phyloP scores from a whole-genome alignment of 2,113 vertebrate species.

The Ailuropoda melanoleuca region DNA sequence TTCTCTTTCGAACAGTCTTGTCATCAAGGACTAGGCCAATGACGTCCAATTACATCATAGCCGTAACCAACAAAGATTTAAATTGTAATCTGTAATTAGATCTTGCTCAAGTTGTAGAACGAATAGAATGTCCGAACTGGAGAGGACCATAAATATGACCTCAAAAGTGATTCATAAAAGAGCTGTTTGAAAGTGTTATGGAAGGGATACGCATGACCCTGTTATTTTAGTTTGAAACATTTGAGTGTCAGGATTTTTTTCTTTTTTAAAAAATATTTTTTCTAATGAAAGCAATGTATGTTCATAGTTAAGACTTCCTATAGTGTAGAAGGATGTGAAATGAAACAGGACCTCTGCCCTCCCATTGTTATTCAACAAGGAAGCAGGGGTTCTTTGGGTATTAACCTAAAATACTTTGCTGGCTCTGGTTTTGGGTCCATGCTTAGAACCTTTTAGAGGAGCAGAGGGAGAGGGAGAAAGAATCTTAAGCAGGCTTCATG shows the following conservation, averaged over 20 bases:
- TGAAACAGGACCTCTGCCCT: neutral
- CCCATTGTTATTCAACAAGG: neutral
- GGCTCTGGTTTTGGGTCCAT: neutral
- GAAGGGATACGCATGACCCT: neutral
- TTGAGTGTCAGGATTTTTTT: neutral
- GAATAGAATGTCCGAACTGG: neutral
- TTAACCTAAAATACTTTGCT: neutral
- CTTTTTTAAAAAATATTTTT: neutral
- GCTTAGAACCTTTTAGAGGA: neutral
- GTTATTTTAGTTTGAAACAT: conserved; percentile 33
- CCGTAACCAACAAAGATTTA: neutral
- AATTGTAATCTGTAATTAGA: neutral
- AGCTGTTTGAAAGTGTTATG: neutral
- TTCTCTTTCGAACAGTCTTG: neutral
- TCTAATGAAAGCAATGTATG: neutral
- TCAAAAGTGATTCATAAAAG: neutral
- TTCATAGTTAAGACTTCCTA: neutral
- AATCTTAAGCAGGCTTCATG: neutral
- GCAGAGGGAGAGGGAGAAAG: neutral
- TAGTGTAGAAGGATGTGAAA: neutral
- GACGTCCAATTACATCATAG: neutral
- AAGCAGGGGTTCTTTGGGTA: neutral
- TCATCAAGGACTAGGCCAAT: neutral
- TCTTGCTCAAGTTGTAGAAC: conserved; percentile 19
- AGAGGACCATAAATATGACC: neutral